Conservation (phyloP, 1,140 invertebrate genomes). For the Cherax destructor region DNA sequence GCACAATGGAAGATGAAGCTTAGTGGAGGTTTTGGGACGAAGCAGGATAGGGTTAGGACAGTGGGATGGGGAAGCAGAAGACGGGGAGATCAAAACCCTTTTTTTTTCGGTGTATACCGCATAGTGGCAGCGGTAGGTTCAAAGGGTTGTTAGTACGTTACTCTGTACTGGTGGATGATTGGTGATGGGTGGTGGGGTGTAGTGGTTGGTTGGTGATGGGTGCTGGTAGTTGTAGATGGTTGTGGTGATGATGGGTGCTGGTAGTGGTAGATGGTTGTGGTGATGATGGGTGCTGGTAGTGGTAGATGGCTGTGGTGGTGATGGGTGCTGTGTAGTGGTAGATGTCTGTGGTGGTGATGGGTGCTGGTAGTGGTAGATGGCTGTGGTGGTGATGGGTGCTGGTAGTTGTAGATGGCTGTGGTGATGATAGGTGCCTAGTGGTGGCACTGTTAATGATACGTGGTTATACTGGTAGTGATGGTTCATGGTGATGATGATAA, state of each 20-base stretch:
- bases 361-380: too few species aligned
- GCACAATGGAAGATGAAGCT: neutral
- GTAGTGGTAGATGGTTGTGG: neutral
- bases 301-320: neutral
- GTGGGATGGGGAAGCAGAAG: neutral
- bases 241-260: neutral
- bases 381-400: too few species aligned
- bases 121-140: neutral
- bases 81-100: neutral
- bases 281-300: too few species aligned
- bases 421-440: neutral
- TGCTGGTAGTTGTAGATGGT: neutral
- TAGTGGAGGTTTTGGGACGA: neutral
- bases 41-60: neutral
- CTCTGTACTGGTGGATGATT: neutral
- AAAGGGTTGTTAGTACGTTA: neutral
- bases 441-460: neutral
- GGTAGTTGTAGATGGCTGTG: neutral
- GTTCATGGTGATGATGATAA: neutral
- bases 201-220: neutral
- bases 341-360: neutral
- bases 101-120: neutral
- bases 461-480: too few species aligned
- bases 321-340: neutral
- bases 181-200: neutral